Conservation (phyloP, 2,113 vertebrate species). For the Eublepharis macularius region DNA sequence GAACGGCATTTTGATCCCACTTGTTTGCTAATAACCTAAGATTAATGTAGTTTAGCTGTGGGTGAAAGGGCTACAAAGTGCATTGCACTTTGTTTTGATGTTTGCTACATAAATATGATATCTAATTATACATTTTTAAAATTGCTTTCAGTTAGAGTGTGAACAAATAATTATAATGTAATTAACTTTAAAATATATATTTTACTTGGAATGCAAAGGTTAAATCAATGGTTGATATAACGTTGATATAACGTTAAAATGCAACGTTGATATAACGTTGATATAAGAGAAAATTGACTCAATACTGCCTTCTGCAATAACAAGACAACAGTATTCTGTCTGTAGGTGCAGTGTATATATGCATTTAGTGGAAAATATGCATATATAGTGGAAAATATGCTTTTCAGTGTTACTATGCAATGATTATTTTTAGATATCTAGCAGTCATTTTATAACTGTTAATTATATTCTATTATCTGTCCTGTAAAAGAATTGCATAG, state of each 20-base stretch:
- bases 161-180: constrained; percentile 4
- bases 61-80: constrained; percentile 6
- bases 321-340: not conserved
- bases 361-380: not conserved
- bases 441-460: not conserved
- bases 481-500: not conserved
- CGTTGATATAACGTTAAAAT: too few relatives aligned
- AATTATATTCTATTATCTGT: not conserved
- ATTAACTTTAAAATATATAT: not conserved
- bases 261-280: too few relatives aligned
- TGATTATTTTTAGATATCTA: not conserved
- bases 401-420: not conserved
- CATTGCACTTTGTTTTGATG: constrained; percentile 8
- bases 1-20: not conserved
- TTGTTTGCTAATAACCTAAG: constrained; percentile 12
- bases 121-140: not conserved
- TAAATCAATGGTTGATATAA: not conserved
- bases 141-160: not conserved
- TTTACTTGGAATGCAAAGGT: constrained; percentile 3
- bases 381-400: not conserved
- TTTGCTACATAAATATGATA: constrained; percentile 7
- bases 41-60: not conserved
- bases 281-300: too few relatives aligned
- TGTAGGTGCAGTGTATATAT: not conserved
- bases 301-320: not conserved